Percentiles rank a stretch among this genome's conserved stretches.
These are phyloP conservation scores for Latheticus oryzae DNA, from an alignment of 2,888 invertebrate species.

Conservation along the genomic window DNA sequence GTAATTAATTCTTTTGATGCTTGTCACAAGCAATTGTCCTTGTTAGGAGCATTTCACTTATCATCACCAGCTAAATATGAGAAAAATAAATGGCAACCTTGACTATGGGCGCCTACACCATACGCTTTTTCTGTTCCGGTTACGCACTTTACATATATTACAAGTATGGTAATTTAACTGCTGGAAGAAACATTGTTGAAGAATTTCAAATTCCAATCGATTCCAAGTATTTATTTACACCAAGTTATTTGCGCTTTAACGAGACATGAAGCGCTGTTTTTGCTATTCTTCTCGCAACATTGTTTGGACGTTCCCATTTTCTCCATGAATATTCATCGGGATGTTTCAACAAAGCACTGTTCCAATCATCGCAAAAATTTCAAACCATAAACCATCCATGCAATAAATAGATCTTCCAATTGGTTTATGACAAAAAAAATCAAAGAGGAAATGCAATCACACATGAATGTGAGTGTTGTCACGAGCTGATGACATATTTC, in stretches of 20 bases:
- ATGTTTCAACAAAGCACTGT: no score
- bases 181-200: constrained; percentile 22
- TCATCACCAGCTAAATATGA: constrained; percentile 16
- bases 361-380: no score
- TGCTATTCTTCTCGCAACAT: constrained; percentile 8
- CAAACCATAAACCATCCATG: no score
- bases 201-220: constrained; percentile 24
- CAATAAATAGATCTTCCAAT: no score
- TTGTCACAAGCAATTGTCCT: constrained; percentile 13
- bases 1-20: no score
- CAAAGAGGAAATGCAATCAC: no score
- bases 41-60: constrained; percentile 21
- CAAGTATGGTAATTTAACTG: constrained; percentile 34
- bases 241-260: constrained; percentile 10
- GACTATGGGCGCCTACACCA: constrained; percentile 41
- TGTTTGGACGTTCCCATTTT: constrained; percentile 9
- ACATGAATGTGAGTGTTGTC: no score
- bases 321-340: constrained; percentile 33
- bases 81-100: constrained; percentile 38
- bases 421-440: no score
- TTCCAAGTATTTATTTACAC: constrained; percentile 24
- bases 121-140: constrained; percentile 37
- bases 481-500: no score
- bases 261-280: constrained; percentile 3
- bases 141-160: constrained; percentile 41